A percentile compares a stretch with the other conserved stretches of the same genome.
These are phyloP conservation scores for cat (Felis catus) DNA, from an alignment of 2,113 vertebrate genomes.

Conservation along the genomic window F.catus_Fca126_mat1.0 CM031412.1:162720001-162720500, in stretches of 20 bases:
- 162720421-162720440: constrained; percentile 70
- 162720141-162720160: not conserved
- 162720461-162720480: constrained; percentile 60
- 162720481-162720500: constrained; percentile 48
- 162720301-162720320: constrained; percentile 17
- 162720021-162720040: constrained; percentile 2
- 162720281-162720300: constrained; percentile 54
- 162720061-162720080: not conserved
- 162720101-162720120: constrained; percentile 71
- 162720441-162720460: constrained; percentile 58
- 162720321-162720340: constrained; percentile 59
- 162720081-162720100: not conserved
- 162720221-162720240: constrained; percentile 59
- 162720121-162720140: constrained; percentile 73
- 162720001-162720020: not conserved
- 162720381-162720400: not conserved
- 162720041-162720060: not conserved
- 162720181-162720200: constrained; percentile 76
- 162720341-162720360: constrained; percentile 69
- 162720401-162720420: constrained; percentile 57
- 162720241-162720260: constrained; percentile 54
- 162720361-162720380: constrained; percentile 56
- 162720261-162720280: not conserved
- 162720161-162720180: not conserved
- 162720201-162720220: constrained; percentile 76